A percentile compares a stretch with the other conserved stretches of the same genome.
These are phyloP conservation scores for Sigmodon hispidus DNA, from an alignment of 2,113 vertebrate species.

Conservation along the genomic window DNA sequence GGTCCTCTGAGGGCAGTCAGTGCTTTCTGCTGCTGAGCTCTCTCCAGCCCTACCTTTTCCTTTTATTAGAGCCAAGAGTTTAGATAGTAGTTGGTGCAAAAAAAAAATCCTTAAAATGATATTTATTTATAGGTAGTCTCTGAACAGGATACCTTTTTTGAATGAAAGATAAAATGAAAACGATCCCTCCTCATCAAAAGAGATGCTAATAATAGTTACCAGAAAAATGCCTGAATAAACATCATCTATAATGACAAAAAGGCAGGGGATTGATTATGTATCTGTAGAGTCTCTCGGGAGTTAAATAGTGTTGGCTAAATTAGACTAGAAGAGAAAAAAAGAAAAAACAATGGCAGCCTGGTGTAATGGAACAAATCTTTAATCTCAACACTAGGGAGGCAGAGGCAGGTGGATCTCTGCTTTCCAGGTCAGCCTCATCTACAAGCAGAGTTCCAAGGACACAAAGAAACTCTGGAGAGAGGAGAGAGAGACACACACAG, in stretches of 20 bases:
- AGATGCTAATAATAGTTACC: background rate
- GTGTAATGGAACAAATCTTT: background rate
- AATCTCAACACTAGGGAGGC: background rate
- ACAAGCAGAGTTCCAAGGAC: background rate
- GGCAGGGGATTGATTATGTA: background rate
- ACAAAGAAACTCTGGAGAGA: background rate
- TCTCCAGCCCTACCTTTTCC: background rate
- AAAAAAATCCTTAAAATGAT: background rate
- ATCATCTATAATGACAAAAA: constrained; percentile 34
- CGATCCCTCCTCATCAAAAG: background rate
- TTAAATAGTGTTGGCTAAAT: constrained; percentile 27
- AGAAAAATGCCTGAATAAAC: constrained; percentile 42
- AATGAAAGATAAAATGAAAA: constrained; percentile 45
- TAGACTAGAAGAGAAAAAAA: background rate
- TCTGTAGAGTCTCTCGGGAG: background rate
- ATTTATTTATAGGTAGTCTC: constrained; percentile 45
- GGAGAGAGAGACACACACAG: background rate
- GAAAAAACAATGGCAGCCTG: background rate
- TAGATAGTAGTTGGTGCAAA: constrained; percentile 27
- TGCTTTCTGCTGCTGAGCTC: background rate
- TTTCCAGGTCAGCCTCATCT: background rate
- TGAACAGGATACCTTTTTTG: constrained; percentile 42
- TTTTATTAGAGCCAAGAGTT: constrained; percentile 17
- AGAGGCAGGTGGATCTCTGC: background rate
- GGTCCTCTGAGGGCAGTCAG: background rate